Evolutionary conservation across 2,797 vertebrate species (phyloP), one percentile per base, ranked within the genome.

Genomic region (Etheostoma perlongum): DNA sequence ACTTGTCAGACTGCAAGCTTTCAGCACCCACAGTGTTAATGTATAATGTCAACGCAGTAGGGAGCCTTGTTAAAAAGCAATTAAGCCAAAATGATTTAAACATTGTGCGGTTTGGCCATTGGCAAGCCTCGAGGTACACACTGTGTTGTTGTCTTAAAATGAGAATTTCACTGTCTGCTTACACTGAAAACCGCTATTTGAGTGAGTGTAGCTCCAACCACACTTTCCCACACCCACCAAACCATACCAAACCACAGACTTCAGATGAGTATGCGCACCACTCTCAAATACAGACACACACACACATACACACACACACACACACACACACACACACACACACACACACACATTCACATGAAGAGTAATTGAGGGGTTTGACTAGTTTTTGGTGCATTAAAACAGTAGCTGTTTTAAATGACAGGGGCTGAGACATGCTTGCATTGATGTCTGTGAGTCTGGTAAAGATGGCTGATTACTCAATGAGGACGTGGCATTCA

Each of bases 41-140:
- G 91, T 80, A 89, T 89, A 94, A 93, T 94, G 90, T 93, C 93
- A 94, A 90, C 91, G 88, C 94, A 92, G 94, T 83, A 91, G 93
- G 92, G 92, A 92, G 89, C 88, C 93, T 94, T 94, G 94, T 94
- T 95, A 94, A 94, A 95, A 94, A 91, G 93, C 93, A 95, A 94
- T 94, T 94, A 94, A 94, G 92, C 87, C 91, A 88, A 94, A 94
- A 94, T 94, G 92, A 94, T 94, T 95, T 94, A 94, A 93, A 94
- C 91, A 91, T 92, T 82, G 83, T 93, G 93, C 54, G 94, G 93
- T 94, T 89, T 91, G 89, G 89, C 88, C 85, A 88, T 81, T 85
- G 89, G 91, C 90, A 78, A 86, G 91, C 86, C 89, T 91, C 64
- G 88, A 92, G 92, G 94, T 93, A 79, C 92, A 85, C 88, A 85